phyloP scores from a whole-genome alignment of 2,113 vertebrate species.

The Protomyctophum bolini region DNA sequence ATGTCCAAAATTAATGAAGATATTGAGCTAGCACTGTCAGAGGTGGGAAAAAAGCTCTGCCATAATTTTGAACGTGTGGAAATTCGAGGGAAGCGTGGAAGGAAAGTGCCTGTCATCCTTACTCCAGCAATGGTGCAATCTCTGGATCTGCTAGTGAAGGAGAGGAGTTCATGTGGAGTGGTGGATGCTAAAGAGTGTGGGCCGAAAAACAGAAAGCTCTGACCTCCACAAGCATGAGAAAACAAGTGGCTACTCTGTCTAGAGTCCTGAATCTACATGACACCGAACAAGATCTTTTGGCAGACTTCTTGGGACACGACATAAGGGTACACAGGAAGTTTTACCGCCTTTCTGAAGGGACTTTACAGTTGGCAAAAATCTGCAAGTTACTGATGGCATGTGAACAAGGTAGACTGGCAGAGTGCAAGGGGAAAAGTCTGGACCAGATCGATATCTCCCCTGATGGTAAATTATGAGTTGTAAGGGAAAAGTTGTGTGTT shows the following conservation, averaged over 20 bases:
- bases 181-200: conserved; percentile 5
- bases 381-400: no score
- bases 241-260: conserved; percentile 31
- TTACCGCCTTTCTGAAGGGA: conserved; percentile 27
- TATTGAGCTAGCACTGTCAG: conserved; percentile 9
- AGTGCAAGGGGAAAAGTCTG: no score
- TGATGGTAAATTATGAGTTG: no score
- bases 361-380: conserved; percentile 19
- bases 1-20: conserved; percentile 9
- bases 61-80: conserved; percentile 21
- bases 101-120: conserved; percentile 26
- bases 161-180: conserved; percentile 6
- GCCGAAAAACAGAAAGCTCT: conserved; percentile 13
- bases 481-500: no score
- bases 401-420: no score
- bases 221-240: conserved; percentile 21
- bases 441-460: no score
- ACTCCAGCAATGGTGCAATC: conserved; percentile 20
- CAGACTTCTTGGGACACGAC: conserved; percentile 35
- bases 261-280: conserved; percentile 28
- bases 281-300: conserved; percentile 35
- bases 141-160: conserved; percentile 25
- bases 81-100: conserved; percentile 29
- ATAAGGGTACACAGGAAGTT: conserved; percentile 30
- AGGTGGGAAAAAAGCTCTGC: conserved; percentile 33